phyloP scores from a whole-genome alignment of 2,888 invertebrate genomes.

The Noctua janthe region DNA sequence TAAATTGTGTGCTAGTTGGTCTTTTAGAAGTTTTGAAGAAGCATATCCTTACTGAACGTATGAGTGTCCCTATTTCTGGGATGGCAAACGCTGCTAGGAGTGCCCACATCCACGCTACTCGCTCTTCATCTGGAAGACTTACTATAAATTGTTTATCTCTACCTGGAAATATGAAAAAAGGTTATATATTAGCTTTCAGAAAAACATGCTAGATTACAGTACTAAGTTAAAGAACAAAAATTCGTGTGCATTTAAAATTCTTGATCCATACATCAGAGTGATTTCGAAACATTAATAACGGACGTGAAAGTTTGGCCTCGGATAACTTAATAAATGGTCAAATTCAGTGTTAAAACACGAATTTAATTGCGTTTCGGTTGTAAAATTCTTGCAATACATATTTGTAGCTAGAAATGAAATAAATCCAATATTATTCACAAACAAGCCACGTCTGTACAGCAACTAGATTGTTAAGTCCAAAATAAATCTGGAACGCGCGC shows the following conservation, averaged over 20 bases:
- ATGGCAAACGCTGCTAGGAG: conserved; percentile 96
- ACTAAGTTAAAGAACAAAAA: not conserved
- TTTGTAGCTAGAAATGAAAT: conserved; percentile 35
- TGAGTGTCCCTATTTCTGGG: conserved; percentile 96
- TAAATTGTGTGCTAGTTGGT: conserved; percentile 91
- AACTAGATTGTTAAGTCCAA: conserved; percentile 35
- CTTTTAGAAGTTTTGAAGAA: conserved; percentile 96
- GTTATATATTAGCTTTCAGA: conserved; percentile 4
- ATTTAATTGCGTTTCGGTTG: conserved; percentile 30
- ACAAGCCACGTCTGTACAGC: conserved; percentile 25
- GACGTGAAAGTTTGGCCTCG: conserved; percentile 34
- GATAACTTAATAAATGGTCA: conserved; percentile 30
- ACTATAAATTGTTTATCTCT: conserved; percentile 96
- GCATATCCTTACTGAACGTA: conserved; percentile 96
- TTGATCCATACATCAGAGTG: conserved; percentile 1
- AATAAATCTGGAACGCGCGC: conserved; percentile 41
- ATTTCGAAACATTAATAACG: conserved; percentile 33
- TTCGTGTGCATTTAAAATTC: not conserved
- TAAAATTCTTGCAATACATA: conserved; percentile 33
- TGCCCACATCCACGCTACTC: conserved; percentile 98
- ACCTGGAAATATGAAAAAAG: conserved; percentile 89
- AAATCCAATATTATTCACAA: conserved; percentile 41
- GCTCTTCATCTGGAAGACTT: conserved; percentile 95
- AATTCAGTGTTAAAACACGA: conserved; percentile 27
- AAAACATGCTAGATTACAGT: not conserved